Percentiles rank a stretch among this genome's conserved stretches.
These are phyloP conservation scores for Paratilapia polleni DNA, from an alignment of 2,113 vertebrate species.

Conservation along the genomic window DNA sequence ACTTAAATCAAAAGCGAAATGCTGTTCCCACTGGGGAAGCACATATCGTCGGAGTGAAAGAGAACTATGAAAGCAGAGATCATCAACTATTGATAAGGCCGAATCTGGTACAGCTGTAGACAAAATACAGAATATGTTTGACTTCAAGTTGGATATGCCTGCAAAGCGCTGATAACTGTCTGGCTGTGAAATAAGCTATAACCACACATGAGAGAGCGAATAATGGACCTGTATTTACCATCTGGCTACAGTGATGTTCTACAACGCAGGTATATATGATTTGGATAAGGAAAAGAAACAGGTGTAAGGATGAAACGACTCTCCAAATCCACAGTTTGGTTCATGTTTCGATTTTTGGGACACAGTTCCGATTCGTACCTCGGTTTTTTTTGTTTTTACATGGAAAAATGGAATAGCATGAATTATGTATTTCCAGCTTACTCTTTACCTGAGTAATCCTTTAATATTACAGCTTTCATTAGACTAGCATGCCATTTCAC, in stretches of 20 bases:
- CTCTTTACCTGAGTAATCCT: neutral
- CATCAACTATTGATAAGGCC: slow-evolving; percentile 79
- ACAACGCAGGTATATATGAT: neutral
- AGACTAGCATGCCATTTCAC: neutral
- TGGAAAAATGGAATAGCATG: neutral
- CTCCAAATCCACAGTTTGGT: neutral
- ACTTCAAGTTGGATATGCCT: slow-evolving; percentile 70
- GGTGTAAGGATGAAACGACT: neutral
- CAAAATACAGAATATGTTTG: slow-evolving; percentile 78
- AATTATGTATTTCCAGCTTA: neutral
- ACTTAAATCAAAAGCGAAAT: slow-evolving; percentile 77
- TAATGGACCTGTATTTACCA: slow-evolving; percentile 4
- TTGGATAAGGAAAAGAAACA: neutral
- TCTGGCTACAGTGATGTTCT: neutral
- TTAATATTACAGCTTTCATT: neutral
- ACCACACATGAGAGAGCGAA: slow-evolving; percentile 27
- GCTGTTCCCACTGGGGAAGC: slow-evolving; percentile 64
- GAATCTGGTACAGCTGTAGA: slow-evolving; percentile 77
- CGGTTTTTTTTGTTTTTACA: neutral
- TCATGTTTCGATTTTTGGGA: neutral
- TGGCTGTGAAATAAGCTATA: slow-evolving; percentile 52
- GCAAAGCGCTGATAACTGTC: slow-evolving; percentile 65
- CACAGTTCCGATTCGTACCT: neutral
- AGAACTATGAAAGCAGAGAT: slow-evolving; percentile 75
- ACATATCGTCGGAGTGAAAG: slow-evolving; percentile 61